Evolutionary conservation across 2,888 invertebrate genomes (phyloP).

Genomic region (Plutella xylostella): DNA sequence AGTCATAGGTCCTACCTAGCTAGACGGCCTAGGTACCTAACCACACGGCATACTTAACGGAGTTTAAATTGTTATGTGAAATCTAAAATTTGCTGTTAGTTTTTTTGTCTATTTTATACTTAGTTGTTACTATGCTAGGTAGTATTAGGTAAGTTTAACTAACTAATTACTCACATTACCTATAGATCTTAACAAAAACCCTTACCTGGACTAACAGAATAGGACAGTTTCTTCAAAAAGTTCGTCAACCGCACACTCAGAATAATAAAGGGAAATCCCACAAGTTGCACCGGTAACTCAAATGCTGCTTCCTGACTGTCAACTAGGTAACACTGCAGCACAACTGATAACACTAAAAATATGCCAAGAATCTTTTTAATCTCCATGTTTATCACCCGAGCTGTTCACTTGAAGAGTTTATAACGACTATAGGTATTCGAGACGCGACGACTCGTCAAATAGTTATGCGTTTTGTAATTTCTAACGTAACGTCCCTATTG

Average conservation of each 20-base stretch:
- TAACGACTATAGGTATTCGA: neutral
- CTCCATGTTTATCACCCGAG: neutral
- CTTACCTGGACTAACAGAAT: constrained; percentile 84
- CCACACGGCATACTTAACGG: too few relatives aligned
- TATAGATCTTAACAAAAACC: neutral
- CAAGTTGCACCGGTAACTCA: constrained; percentile 85
- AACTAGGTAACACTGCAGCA: constrained; percentile 19
- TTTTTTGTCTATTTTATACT: too few relatives aligned
- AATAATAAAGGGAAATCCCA: constrained; percentile 87
- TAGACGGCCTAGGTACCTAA: too few relatives aligned
- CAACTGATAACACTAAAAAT: constrained; percentile 16
- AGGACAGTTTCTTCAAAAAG: constrained; percentile 85
- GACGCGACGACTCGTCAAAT: neutral
- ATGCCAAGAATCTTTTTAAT: neutral
- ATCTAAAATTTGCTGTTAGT: too few relatives aligned
- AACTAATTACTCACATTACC: constrained; percentile 13
- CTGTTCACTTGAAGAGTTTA: neutral
- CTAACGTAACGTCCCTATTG: neutral
- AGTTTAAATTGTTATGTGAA: too few relatives aligned
- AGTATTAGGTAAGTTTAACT: neutral
- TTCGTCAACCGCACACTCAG: constrained; percentile 82
- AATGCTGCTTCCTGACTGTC: constrained; percentile 64
- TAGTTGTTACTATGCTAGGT: too few relatives aligned
- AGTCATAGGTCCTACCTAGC: too few relatives aligned
- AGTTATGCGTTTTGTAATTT: neutral